Conservation (phyloP, 2,797 vertebrate species). For the Loriculus beryllinus region DNA sequence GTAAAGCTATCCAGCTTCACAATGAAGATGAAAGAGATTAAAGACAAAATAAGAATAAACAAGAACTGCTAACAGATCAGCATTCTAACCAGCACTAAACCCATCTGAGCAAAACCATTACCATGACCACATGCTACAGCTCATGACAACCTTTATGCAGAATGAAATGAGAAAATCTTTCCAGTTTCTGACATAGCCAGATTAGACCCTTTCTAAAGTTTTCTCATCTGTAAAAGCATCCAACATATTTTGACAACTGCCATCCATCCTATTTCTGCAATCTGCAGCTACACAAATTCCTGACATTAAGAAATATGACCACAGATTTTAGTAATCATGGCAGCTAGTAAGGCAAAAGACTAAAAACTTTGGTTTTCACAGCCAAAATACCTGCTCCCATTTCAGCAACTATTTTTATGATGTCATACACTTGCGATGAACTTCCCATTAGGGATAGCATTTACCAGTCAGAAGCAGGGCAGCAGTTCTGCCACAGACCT, state of each 20-base stretch:
- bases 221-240: constrained; percentile 42
- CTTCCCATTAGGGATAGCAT: background rate
- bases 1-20: background rate
- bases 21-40: background rate
- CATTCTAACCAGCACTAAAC: constrained; percentile 30
- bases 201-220: constrained; percentile 58
- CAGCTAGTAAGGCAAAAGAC: background rate
- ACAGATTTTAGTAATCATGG: background rate
- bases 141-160: constrained; percentile 43
- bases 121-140: background rate
- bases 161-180: constrained; percentile 1
- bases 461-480: background rate
- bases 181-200: constrained; percentile 30
- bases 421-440: background rate
- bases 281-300: background rate
- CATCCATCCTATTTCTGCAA: constrained; percentile 13
- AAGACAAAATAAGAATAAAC: constrained; percentile 15
- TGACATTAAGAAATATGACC: background rate
- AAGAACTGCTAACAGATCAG: constrained; percentile 35
- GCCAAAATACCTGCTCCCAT: background rate
- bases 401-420: background rate
- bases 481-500: background rate
- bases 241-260: constrained; percentile 40
- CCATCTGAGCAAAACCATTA: constrained; percentile 24
- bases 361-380: background rate